Conservation (phyloP, 2,113 vertebrate genomes). For the Falco punctatus region DNA sequence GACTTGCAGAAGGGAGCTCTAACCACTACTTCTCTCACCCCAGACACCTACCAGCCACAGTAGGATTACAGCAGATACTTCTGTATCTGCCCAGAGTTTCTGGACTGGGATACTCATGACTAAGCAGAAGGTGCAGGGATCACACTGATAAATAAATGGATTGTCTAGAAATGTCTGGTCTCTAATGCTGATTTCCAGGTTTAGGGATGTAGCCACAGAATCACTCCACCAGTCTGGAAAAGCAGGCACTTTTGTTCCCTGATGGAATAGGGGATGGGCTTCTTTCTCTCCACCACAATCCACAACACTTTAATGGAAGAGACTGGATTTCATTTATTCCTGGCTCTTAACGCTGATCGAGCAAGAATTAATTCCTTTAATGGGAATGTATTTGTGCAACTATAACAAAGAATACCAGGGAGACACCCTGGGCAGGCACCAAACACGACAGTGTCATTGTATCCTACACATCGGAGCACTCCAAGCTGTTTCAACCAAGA, state of each 20-base stretch:
- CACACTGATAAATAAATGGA: not conserved
- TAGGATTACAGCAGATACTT: not conserved
- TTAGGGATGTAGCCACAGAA: not conserved
- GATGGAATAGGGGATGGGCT: not conserved
- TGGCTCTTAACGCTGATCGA: not conserved
- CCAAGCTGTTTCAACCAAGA: not conserved
- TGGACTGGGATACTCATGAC: not conserved
- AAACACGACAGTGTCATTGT: not conserved
- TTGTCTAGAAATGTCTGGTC: not conserved
- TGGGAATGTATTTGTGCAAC: slow-evolving; percentile 1
- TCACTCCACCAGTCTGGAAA: not conserved
- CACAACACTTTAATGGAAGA: not conserved
- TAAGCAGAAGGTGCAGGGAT: not conserved
- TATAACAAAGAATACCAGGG: not conserved
- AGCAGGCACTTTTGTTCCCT: not conserved
- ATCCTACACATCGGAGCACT: not conserved
- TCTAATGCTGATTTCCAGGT: not conserved
- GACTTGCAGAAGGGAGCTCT: not conserved
- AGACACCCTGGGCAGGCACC: not conserved
- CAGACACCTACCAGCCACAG: not conserved
- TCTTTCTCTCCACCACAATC: not conserved
- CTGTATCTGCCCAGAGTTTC: not conserved
- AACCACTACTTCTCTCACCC: not conserved
- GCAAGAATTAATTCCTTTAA: slow-evolving; percentile 21
- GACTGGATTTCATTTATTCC: slow-evolving; percentile 6